phyloP scores from a whole-genome alignment of 2,797 vertebrate genomes.

The Cossypha caffra region DNA sequence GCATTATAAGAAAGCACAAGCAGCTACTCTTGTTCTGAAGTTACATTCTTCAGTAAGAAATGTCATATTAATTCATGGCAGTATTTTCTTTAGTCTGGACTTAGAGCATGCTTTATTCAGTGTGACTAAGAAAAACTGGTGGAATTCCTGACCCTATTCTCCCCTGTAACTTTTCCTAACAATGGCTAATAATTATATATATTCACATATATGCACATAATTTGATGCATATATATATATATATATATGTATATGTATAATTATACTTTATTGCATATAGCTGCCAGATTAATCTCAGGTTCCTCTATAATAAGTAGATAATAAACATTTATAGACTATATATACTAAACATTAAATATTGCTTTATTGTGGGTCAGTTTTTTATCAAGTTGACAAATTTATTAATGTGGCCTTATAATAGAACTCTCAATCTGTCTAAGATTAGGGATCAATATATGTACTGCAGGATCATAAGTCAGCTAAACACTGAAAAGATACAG shows the following conservation, averaged over 20 bases:
- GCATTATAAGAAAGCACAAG: background rate
- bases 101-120: background rate
- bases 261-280: background rate
- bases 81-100: slow-evolving; percentile 18
- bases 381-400: slow-evolving; percentile 10
- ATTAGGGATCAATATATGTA: background rate
- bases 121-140: background rate
- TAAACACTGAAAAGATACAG: background rate
- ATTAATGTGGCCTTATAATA: background rate
- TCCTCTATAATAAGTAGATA: background rate
- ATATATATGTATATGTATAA: background rate
- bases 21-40: background rate
- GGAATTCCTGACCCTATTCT: background rate
- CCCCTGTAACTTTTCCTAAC: background rate
- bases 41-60: slow-evolving; percentile 9
- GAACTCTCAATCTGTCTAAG: background rate
- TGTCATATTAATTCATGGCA: background rate
- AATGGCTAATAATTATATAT: background rate
- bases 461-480: background rate
- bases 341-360: background rate
- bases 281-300: background rate
- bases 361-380: background rate
- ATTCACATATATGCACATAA: background rate
- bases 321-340: background rate
- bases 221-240: background rate